Base-by-base conservation (phyloP, 2,888 invertebrate species). In the Sympetrum striolatum region DNA sequence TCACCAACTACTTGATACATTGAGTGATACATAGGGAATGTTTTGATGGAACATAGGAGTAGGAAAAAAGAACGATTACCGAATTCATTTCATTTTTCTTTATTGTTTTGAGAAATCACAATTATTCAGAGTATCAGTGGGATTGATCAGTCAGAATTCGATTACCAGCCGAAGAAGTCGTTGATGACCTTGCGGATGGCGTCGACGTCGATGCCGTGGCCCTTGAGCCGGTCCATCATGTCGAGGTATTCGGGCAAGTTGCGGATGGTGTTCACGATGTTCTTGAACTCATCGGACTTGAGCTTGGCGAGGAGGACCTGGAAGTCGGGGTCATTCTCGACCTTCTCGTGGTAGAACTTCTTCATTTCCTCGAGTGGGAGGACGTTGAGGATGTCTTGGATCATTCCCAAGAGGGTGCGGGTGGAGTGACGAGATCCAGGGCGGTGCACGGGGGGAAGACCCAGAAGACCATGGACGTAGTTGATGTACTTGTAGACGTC, bases 351-450 rank as follows among this genome's bases (percentile, higher is more conserved):
- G 90, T 92, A 93, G 31, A 93, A 91, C 15, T 91, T 92, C 82
- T 92, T 91, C 60, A 93, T 91, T n/a, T 93, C 91, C 0, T 93
- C 91, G 2, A 92, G 2, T 0, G 93, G 93, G 0, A 93, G 91
- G 0, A 92, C 12, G 0, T 91, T 92, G 53, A 91, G 91, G 44
- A 93, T 90, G 12, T 93, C 93, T 0, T 92, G 86, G 48, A 93
- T 35, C 31, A 93, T 90, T 5, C 92, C 93, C 37, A 64, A 2
- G 22, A 86, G 15, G 1, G 86, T n/a, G n/a, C 86, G 60, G 3
- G 58, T 35, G 22, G 86, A 86, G n/a, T 86, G 80, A n/a, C 60
- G 86, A 39, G 37, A 60, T 53, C 14, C 12, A 37, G 90, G 91
- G 4, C 91, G 91, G 10, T 1, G 25, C 73, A 90, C 90, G 35